Evolutionary conservation across 2,113 vertebrate genomes (phyloP), one percentile per base, ranked within the genome.

Genomic region (Dicaeum eximium): DNA sequence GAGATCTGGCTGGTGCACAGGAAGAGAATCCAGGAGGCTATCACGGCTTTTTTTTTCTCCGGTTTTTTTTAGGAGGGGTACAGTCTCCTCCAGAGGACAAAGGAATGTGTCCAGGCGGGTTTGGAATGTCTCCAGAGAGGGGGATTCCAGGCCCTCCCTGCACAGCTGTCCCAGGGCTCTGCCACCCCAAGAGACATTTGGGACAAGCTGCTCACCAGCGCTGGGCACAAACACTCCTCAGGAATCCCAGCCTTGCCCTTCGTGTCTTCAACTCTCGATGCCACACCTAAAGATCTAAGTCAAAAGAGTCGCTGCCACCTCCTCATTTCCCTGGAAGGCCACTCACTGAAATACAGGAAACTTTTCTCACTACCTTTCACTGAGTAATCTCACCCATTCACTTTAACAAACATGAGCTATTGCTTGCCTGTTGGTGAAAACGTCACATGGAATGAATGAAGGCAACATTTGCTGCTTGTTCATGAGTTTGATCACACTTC

Each of bases 151-250:
- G 8, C 10, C 10, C 4, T 47, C 24, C 42, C 51, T 13, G 30
- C 24, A 15, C 51, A 64, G 35, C 30, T 40, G 20, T 47, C 4
- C 6, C n/a, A 73, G 44, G n/a, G 28, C 15, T 21, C 40, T 5
- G 3, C 35, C 48, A 31, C 11, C 31, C 16, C 31, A 14, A 7
- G 51, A 30, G 21, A 61, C 35, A 71, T 1, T 8, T 13, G 17
- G 11, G 27, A 66, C 16, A 40, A 40, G 27, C 21, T 44, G n/a
- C n/a, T 48, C 35, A 42, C 0, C 0, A 81, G 60, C 0, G 0
- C 24, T 33, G 19, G 27, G 21, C 48, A 71, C 27, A 27, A 62
- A 38, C 24, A 66, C 5, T 66, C 35, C 40, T 64, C 53, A 44
- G 40, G 31, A 82, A 93, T 51, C 28, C 8, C 37, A 66, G 70